Evolutionary conservation across 2,113 vertebrate species (phyloP).

Genomic region (Perognathus longimembris): DNA sequence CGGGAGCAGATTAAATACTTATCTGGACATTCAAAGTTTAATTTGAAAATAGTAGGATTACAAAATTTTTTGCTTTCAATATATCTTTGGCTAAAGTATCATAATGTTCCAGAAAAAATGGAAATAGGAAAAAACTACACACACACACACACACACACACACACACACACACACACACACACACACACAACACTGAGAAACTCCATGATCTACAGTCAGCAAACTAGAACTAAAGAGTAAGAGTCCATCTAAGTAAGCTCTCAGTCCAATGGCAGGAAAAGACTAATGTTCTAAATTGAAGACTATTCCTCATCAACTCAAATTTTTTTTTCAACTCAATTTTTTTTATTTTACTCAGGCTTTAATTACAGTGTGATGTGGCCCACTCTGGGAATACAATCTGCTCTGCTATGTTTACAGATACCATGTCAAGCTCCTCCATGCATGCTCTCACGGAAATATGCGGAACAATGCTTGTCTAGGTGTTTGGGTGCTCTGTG

Average conservation of each 20-base stretch:
- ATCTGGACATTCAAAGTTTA: conserved; percentile 26
- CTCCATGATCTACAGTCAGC: background rate
- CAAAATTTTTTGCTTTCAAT: conserved; percentile 14
- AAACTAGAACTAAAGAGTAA: background rate
- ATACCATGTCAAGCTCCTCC: background rate
- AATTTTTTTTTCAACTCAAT: too few species aligned
- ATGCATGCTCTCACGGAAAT: background rate
- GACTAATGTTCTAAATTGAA: background rate
- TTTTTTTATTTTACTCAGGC: background rate
- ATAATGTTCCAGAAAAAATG: background rate
- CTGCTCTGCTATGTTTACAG: background rate
- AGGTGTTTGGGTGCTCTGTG: background rate
- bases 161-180: too few species aligned
- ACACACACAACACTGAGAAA: background rate
- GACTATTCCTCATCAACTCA: too few species aligned
- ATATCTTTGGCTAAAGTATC: background rate
- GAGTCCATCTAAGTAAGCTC: too few species aligned
- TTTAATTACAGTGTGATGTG: fast-evolving
- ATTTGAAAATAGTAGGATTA: background rate
- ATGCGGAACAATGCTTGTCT: background rate
- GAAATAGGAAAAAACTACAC: background rate
- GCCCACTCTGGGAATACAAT: fast-evolving
- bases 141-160: too few species aligned
- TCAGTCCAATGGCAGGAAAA: background rate
- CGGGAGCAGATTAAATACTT: background rate